Evolutionary conservation across 2,113 vertebrate species (phyloP).

Genomic region (zebrafish (Danio rerio)): DNA sequence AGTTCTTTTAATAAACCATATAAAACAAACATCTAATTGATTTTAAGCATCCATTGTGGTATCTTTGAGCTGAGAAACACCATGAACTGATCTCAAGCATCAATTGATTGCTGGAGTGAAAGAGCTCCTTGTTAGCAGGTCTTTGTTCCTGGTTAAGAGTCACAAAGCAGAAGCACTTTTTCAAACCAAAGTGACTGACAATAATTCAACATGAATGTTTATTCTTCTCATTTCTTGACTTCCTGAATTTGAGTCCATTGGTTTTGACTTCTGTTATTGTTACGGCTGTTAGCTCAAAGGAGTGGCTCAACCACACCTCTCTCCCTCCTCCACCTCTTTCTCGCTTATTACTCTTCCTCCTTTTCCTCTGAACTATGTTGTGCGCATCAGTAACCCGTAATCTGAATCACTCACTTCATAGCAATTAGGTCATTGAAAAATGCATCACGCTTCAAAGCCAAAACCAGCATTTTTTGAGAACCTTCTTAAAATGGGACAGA

Average conservation of each 20-base stretch:
- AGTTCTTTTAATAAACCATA: not conserved
- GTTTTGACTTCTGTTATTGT: not conserved
- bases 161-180: constrained; percentile 4
- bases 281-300: not conserved
- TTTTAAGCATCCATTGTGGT: not conserved
- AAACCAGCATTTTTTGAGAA: not conserved
- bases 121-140: not conserved
- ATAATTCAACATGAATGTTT: not conserved
- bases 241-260: not conserved
- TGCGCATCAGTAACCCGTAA: not conserved
- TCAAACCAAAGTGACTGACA: not conserved
- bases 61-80: not conserved
- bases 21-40: not conserved
- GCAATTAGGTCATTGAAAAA: not conserved
- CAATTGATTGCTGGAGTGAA: not conserved
- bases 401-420: constrained; percentile 12
- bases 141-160: not conserved
- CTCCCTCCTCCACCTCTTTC: not conserved
- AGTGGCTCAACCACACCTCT: constrained; percentile 2
- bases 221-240: not conserved
- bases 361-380: constrained; percentile 14
- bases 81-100: not conserved
- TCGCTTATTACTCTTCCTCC: not conserved
- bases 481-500: not conserved
- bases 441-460: not conserved